Conservation (phyloP, 2,797 vertebrate species). For the Gymnodraco acuticeps region DNA sequence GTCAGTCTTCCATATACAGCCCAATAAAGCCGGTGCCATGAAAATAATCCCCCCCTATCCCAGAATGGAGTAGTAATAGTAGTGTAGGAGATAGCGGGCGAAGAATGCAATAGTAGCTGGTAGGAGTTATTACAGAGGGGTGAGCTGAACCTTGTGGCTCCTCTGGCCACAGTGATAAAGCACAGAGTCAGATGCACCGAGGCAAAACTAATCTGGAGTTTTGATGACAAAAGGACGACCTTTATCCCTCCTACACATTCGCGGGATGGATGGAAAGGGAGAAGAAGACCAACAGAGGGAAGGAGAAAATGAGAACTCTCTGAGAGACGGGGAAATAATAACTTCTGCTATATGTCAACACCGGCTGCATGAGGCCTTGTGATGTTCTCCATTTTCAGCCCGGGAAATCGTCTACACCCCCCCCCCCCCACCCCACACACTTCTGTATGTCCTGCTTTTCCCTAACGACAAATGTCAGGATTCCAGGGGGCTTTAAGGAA, state of each 20-base stretch:
- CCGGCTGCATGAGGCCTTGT: conserved; percentile 50
- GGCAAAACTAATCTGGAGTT: conserved; percentile 86
- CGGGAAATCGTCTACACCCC: conserved; percentile 44
- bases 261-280: conserved; percentile 66
- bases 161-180: conserved; percentile 82
- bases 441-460: conserved; percentile 65
- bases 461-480: conserved; percentile 71
- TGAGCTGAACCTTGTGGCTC: conserved; percentile 78
- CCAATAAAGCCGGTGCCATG: conserved; percentile 66
- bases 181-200: conserved; percentile 80
- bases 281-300: conserved; percentile 62
- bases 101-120: conserved; percentile 70
- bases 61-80: conserved; percentile 71
- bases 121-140: conserved; percentile 79
- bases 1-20: conserved; percentile 63
- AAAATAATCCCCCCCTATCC: conserved; percentile 65
- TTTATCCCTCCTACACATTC: conserved; percentile 82
- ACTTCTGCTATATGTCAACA: conserved; percentile 81
- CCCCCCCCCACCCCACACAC: no score
- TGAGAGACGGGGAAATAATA: conserved; percentile 75
- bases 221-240: conserved; percentile 85
- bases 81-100: conserved; percentile 64
- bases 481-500: conserved; percentile 67
- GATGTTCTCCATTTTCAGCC: conserved; percentile 68
- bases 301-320: conserved; percentile 72